phyloP scores from a whole-genome alignment of 2,888 invertebrate species.

The Camptogramma bilineatum region DNA sequence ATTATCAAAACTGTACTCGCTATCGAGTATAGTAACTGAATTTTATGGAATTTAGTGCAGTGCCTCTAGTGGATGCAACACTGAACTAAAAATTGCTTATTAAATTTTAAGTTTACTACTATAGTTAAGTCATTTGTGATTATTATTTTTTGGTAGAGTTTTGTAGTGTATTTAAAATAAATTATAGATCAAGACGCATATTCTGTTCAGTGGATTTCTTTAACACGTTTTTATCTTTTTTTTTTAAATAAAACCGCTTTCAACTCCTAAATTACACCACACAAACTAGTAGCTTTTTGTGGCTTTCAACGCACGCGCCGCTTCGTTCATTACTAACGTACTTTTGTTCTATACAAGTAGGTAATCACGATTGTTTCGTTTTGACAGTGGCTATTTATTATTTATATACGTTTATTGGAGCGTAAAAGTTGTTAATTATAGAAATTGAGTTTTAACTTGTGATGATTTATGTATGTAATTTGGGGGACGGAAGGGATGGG shows the following conservation, averaged over 20 bases:
- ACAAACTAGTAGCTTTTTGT: conserved; percentile 75
- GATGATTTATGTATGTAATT: conserved; percentile 16
- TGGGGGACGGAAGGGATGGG: not conserved
- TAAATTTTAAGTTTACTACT: no score
- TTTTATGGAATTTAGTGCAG: no score
- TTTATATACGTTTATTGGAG: conserved; percentile 66
- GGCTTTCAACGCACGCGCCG: conserved; percentile 73
- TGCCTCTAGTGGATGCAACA: no score
- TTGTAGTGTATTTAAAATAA: no score
- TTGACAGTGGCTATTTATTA: conserved; percentile 83
- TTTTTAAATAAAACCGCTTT: conserved; percentile 34
- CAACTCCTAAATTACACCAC: conserved; percentile 54
- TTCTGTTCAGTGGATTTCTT: no score
- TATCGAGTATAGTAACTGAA: no score
- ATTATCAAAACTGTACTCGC: no score
- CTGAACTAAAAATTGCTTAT: no score
- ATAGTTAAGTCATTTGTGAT: no score
- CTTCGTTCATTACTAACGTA: conserved; percentile 65
- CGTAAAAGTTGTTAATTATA: conserved; percentile 60
- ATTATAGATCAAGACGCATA: no score
- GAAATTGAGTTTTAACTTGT: conserved; percentile 41
- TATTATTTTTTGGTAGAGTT: no score
- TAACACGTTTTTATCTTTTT: no score
- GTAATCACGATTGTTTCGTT: conserved; percentile 83
- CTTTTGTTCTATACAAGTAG: conserved; percentile 80